Evolutionary conservation across 2,888 invertebrate genomes (phyloP).

Genomic region (Ormyrus labotus): DNA sequence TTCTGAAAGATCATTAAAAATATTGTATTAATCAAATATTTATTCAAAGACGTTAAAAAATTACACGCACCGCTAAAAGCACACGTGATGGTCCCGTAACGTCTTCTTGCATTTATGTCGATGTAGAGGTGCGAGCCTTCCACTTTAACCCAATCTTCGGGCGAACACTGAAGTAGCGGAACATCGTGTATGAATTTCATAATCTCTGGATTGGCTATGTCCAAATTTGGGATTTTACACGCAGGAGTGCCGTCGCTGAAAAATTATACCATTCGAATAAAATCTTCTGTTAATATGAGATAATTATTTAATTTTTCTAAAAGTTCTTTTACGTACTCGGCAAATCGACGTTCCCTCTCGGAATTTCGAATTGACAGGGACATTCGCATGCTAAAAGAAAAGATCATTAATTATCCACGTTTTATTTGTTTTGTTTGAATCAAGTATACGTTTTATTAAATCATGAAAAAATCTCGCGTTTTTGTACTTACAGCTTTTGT

Average conservation of each 20-base stretch:
- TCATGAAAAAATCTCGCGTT: too few relatives aligned
- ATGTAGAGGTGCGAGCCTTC: constrained; percentile 77
- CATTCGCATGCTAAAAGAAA: constrained; percentile 66
- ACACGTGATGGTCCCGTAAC: constrained; percentile 73
- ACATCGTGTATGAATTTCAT: constrained; percentile 83
- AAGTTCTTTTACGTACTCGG: constrained; percentile 60
- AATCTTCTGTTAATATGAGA: neutral
- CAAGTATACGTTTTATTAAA: neutral
- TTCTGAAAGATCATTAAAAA: constrained; percentile 76
- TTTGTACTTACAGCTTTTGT: constrained; percentile 67
- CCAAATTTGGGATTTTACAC: constrained; percentile 82
- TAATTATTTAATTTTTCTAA: neutral
- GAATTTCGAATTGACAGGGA: constrained; percentile 69
- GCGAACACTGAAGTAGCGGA: constrained; percentile 82
- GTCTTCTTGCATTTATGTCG: constrained; percentile 75
- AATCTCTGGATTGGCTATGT: constrained; percentile 84
- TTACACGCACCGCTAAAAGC: constrained; percentile 66
- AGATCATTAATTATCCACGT: neutral
- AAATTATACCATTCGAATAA: neutral
- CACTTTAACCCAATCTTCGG: constrained; percentile 86
- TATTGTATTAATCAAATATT: neutral
- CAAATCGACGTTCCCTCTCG: constrained; percentile 59
- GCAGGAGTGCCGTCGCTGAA: constrained; percentile 72
- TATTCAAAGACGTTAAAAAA: neutral
- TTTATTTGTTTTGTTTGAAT: neutral